Base-by-base conservation (phyloP, 2,888 invertebrate genomes). In the Brassicogethes aeneus region DNA sequence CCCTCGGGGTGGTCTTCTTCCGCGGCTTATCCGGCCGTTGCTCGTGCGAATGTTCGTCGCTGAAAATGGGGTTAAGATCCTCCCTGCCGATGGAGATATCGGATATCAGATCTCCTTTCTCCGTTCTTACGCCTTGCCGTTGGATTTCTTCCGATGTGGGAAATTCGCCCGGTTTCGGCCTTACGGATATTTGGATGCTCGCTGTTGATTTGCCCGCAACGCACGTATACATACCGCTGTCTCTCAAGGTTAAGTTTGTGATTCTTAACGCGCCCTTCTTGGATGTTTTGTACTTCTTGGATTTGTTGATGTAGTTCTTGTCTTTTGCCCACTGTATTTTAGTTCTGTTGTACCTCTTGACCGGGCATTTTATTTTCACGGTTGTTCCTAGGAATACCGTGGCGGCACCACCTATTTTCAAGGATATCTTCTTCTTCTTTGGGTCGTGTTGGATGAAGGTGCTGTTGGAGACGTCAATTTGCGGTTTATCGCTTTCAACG, bases 351-450 rank as follows among this genome's bases (percentile, higher is more conserved):
- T 78, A 83, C 17, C 85, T 82, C 61, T 89, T 89, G 15, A 91
- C 89, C 0, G 94, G 94, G 61, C 95, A 95, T 62, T 92, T 89
- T 52, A 95, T 89, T 70, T 93, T 93, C 43, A 95, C 81, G 58
- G 87, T 86, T 0, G 92, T 90, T 5, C 93, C 94, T 55, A 86
- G 82, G 71, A 88, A 93, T 36, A 95, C 83, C 1, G 85, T 85
- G 0, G 93, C 95, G 1, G 82, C 83, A 0, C 93, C 94, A 0
- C 93, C 94, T 0, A 95, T 85, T 66, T 88, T 90, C 1, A 94
- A 73, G 1, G 85, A 83, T 10, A 90, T 80, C 70, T 85, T 85
- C 47, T 81, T 81, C 66, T 85, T 85, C 57, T 81, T 83, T 0
- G 84, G 80, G 58, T 87, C 86, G 49, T 84, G 83, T 59, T 93